These are phyloP conservation scores for Dusona sp. DNA, from an alignment of 2,888 invertebrate species.

Conservation along the genomic window DNA sequence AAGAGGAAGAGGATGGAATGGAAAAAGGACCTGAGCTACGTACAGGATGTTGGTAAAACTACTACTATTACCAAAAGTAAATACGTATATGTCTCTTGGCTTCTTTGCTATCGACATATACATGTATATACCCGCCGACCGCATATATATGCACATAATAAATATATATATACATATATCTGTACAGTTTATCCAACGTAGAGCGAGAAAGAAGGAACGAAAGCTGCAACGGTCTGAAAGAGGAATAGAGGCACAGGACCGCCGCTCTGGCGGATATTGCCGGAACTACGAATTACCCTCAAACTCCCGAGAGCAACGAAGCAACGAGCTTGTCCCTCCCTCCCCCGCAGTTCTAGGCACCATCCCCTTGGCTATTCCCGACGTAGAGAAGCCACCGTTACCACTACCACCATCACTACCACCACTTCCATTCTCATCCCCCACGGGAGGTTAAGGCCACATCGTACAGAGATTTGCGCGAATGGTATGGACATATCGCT, in stretches of 20 bases:
- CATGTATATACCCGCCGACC: slow-evolving; percentile 43
- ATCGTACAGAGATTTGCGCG: slow-evolving; percentile 68
- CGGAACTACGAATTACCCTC: slow-evolving; percentile 78
- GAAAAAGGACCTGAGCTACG: slow-evolving; percentile 56
- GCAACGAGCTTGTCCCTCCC: slow-evolving; percentile 68
- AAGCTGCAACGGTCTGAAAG: slow-evolving; percentile 54
- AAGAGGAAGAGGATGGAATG: slow-evolving; percentile 60
- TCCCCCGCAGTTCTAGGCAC: slow-evolving; percentile 8
- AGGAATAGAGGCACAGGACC: slow-evolving; percentile 69
- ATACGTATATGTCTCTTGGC: slow-evolving; percentile 56
- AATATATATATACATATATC: slow-evolving; percentile 16
- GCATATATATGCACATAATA: slow-evolving; percentile 30
- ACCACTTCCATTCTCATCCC: slow-evolving; percentile 39
- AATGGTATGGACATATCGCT: slow-evolving; percentile 69
- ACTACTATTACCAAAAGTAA: slow-evolving; percentile 49
- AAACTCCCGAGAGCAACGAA: slow-evolving; percentile 71
- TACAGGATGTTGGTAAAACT: slow-evolving; percentile 66
- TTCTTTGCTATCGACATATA: slow-evolving; percentile 32
- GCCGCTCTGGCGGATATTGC: slow-evolving; percentile 81
- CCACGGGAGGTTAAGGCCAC: slow-evolving; percentile 69
- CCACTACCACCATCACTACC: background rate
- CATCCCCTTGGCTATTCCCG: background rate
- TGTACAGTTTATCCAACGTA: slow-evolving; percentile 23
- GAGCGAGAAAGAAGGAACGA: slow-evolving; percentile 23
- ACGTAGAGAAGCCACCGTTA: background rate